Evolutionary conservation across 2,888 invertebrate genomes (phyloP).

Genomic region (Andrena dorsata): DNA sequence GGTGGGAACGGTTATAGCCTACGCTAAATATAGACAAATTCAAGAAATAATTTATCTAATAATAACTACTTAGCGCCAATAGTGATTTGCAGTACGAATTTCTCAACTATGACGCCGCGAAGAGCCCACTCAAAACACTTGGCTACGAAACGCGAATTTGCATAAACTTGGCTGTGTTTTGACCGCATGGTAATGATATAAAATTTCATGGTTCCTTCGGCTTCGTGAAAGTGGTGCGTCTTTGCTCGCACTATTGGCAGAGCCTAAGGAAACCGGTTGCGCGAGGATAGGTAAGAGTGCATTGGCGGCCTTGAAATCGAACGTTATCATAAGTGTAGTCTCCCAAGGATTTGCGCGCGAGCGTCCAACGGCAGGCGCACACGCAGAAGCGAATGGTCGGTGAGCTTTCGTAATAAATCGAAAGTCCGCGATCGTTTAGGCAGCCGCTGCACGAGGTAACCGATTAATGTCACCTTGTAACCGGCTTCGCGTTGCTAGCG

Average conservation of each 20-base stretch:
- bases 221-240: constrained; percentile 5
- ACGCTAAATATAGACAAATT: too few species aligned
- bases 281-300: constrained; percentile 64
- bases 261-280: constrained; percentile 75
- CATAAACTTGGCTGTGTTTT: neutral
- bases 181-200: neutral
- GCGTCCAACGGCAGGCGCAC: constrained; percentile 20
- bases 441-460: constrained; percentile 40
- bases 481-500: constrained; percentile 33
- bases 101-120: neutral
- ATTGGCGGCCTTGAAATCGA: constrained; percentile 74
- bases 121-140: neutral
- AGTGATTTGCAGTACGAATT: neutral
- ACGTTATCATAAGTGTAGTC: constrained; percentile 68
- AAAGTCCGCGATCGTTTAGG: constrained; percentile 74
- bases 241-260: constrained; percentile 44
- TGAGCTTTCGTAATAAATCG: constrained; percentile 78
- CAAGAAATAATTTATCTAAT: too few species aligned
- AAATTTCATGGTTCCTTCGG: neutral
- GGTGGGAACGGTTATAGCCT: too few species aligned
- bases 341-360: neutral
- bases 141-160: neutral
- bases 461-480: constrained; percentile 49
- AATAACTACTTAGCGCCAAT: too few species aligned
- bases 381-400: constrained; percentile 12